A percentile compares a stretch with the other conserved stretches of the same genome.
These are phyloP conservation scores for Scolanthus callimorphus DNA, from an alignment of 92 coral and sea anemone species.

Conservation along the genomic window DNA sequence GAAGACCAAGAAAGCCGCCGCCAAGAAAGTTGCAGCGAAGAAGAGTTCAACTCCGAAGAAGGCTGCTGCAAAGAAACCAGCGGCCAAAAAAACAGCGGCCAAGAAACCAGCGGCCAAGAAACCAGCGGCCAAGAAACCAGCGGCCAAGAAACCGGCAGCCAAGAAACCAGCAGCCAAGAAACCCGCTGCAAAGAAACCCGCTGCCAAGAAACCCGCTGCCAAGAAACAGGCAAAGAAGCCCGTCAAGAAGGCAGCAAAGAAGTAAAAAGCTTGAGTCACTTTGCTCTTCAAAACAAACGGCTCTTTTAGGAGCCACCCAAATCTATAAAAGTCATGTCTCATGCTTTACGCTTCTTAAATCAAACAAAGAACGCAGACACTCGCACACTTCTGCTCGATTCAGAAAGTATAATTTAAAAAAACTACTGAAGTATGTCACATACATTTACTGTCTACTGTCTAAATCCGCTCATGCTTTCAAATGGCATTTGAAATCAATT, in stretches of 20 bases:
- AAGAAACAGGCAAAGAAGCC: constrained; percentile 6
- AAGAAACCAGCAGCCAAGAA: constrained; percentile 9
- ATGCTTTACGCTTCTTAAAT: too few relatives aligned
- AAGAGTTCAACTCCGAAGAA: not conserved
- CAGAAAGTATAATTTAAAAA: too few relatives aligned
- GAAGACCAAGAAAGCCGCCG: constrained; percentile 5
- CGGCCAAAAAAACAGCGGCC: not conserved
- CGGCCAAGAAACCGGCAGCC: constrained; percentile 13
- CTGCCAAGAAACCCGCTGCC: not conserved
- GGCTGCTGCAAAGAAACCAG: constrained; percentile 2
- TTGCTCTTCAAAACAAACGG: not conserved
- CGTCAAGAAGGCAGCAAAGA: not conserved
- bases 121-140: not conserved
- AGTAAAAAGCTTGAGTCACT: not conserved
- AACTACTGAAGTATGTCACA: too few relatives aligned
- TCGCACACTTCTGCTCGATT: too few relatives aligned
- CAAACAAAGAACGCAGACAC: too few relatives aligned
- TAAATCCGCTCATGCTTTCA: too few relatives aligned
- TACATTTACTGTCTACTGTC: too few relatives aligned
- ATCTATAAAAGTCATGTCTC: not conserved
- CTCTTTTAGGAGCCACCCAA: not conserved
- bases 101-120: not conserved
- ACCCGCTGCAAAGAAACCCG: constrained; percentile 6
- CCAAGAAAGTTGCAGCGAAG: constrained; percentile 6
- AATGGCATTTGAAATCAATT: too few relatives aligned